Evolutionary conservation across 2,888 invertebrate genomes (phyloP).

Genomic region (Sturmia bella): DNA sequence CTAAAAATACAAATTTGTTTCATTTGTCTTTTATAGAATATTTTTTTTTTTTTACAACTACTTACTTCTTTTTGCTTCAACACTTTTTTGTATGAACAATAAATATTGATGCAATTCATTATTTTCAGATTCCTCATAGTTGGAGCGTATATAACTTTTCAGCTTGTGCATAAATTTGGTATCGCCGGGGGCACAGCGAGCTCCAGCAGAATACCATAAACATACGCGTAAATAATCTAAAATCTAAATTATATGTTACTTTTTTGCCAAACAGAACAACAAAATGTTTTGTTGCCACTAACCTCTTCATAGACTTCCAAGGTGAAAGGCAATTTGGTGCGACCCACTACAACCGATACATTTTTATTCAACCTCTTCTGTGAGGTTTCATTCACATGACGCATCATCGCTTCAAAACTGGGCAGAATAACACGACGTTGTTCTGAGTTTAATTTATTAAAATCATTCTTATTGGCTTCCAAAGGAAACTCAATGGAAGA

Average conservation of each 20-base stretch:
- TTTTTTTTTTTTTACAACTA: not conserved
- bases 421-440: constrained; percentile 84
- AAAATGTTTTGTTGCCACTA: constrained; percentile 62
- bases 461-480: constrained; percentile 75
- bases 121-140: constrained; percentile 83
- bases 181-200: constrained; percentile 85
- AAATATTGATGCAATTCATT: constrained; percentile 87
- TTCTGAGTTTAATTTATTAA: constrained; percentile 78
- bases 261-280: not conserved
- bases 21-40: not conserved
- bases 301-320: constrained; percentile 89
- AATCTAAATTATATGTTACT: constrained; percentile 71
- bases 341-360: constrained; percentile 85
- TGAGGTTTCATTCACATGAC: constrained; percentile 87
- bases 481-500: constrained; percentile 81
- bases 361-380: constrained; percentile 84
- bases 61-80: constrained; percentile 86
- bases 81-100: constrained; percentile 85
- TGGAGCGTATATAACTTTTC: constrained; percentile 84
- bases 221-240: constrained; percentile 91
- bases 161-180: constrained; percentile 84
- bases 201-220: constrained; percentile 85
- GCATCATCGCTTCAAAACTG: constrained; percentile 87
- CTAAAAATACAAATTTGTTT: constrained; percentile 73
- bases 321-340: constrained; percentile 88